phyloP scores from a whole-genome alignment of 2,113 vertebrate genomes.

The Lipophrys pholis region DNA sequence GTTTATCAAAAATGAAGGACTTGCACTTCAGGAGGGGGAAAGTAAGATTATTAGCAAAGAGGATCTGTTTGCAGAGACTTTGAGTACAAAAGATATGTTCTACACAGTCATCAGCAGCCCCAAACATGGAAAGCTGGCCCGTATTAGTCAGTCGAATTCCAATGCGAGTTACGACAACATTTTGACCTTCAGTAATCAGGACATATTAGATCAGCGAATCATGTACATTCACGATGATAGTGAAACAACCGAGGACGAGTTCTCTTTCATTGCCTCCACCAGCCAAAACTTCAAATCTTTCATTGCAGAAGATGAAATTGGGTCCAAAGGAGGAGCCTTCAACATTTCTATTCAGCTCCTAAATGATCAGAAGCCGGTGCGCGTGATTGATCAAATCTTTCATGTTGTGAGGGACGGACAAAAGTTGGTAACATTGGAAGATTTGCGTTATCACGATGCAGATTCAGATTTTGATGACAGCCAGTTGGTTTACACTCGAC shows the following conservation, averaged over 20 bases:
- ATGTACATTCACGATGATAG: conserved; percentile 92
- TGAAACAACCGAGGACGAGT: conserved; percentile 86
- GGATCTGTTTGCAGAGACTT: conserved; percentile 87
- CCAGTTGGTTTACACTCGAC: conserved; percentile 86
- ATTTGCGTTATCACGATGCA: conserved; percentile 89
- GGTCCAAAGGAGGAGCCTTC: conserved; percentile 84
- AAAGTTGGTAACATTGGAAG: conserved; percentile 85
- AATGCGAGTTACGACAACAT: conserved; percentile 81
- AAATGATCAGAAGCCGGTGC: conserved; percentile 91
- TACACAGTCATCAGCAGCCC: conserved; percentile 86
- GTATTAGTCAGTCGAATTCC: conserved; percentile 83
- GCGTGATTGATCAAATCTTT: conserved; percentile 88
- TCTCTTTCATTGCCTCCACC: conserved; percentile 84
- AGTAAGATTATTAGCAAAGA: conserved; percentile 87
- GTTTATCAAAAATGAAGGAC: conserved; percentile 86
- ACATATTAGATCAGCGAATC: conserved; percentile 83
- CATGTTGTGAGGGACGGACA: conserved; percentile 86
- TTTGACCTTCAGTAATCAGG: conserved; percentile 85
- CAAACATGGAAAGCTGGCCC: conserved; percentile 86
- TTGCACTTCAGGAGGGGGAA: conserved; percentile 89
- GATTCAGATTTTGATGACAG: conserved; percentile 90
- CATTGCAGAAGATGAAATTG: conserved; percentile 60
- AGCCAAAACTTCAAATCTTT: conserved; percentile 61
- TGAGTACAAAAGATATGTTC: conserved; percentile 82
- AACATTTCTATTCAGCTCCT: conserved; percentile 86